These are phyloP conservation scores for Sarcophilus harrisii DNA, from an alignment of 2,797 vertebrate species.

Conservation along the genomic window DNA sequence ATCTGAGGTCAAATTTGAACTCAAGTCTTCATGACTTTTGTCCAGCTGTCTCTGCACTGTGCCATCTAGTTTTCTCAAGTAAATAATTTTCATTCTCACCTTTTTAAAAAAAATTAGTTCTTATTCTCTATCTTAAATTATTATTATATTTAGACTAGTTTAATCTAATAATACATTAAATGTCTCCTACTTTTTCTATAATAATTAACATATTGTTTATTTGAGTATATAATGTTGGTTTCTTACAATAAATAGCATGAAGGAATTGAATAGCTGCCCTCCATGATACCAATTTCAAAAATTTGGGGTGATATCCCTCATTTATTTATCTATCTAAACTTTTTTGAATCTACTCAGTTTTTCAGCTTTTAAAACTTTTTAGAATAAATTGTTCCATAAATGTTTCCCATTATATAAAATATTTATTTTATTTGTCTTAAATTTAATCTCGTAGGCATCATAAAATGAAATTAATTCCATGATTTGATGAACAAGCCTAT, in stretches of 20 bases:
- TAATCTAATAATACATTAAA: neutral
- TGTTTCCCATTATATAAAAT: neutral
- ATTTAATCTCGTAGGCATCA: neutral
- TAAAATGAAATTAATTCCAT: too few relatives aligned
- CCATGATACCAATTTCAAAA: neutral
- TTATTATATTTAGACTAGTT: neutral
- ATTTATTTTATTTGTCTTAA: neutral
- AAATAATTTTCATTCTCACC: neutral
- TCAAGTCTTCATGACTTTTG: neutral
- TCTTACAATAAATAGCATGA: neutral
- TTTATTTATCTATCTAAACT: neutral
- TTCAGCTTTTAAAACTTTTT: neutral
- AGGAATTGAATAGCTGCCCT: too few relatives aligned
- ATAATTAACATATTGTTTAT: neutral
- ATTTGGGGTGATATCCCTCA: neutral
- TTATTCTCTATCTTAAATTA: neutral
- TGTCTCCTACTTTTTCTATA: neutral
- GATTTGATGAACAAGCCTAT: neutral
- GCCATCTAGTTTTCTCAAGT: neutral
- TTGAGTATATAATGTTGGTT: too few relatives aligned
- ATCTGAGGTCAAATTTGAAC: neutral
- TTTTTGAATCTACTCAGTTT: neutral
- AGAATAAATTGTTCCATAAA: neutral
- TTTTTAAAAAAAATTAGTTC: neutral
- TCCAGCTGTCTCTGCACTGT: neutral